Evolutionary conservation across 1,140 invertebrate species (phyloP), one percentile per base, ranked within the genome.

Genomic region (Anastrepha obliqua): DNA sequence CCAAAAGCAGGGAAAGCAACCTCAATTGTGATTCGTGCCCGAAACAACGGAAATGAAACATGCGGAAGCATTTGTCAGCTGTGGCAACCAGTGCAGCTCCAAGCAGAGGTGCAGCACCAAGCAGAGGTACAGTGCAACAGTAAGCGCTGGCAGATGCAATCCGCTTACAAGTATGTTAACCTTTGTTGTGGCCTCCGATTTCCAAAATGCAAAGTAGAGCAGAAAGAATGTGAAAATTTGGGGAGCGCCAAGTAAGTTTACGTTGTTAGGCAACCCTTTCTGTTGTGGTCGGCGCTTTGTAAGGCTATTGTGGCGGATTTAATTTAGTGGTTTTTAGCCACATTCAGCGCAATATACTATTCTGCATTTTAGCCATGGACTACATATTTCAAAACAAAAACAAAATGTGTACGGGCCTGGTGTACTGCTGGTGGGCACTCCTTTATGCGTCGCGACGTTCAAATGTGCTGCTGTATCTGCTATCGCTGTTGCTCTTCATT

Each of bases 21-120:
- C 47, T 5, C 74, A 81, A 7, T 62, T 58, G 74, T 55, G 5
- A 55, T 51, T 58, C 47, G 20, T 58, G 20, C 74, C 7, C 47
- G 47, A 81, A 81, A 81, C 74, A 81, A 81, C 47, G 74, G 74
- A 29, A 81, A 81, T 42, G 74, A 47, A 81, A 81, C 74, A 55
- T n/a, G n/a, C n/a, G 44, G 47, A 81, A 55, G 74, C 74, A 51
- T 29, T 55, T 55, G 74, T 44, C 74, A 81, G 74, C 74, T 81
- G 47, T 51, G 2, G 74, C n/a, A 55, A 81, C 51, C n/a, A 55
- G 17, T 81, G 74, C 47, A 81, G 51, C n/a, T 81, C 74, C 74
- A 55, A 29, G 20, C 2, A n/a, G 74, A 55, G 74, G 74, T 55
- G 74, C 47, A 17, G 47, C 74, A 29, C 74, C 74, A 55, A 29